Percentiles rank a stretch among this genome's conserved stretches.
Conservation (phyloP, 92 coral and sea anemone species). For the Diadumene lineata region DNA sequence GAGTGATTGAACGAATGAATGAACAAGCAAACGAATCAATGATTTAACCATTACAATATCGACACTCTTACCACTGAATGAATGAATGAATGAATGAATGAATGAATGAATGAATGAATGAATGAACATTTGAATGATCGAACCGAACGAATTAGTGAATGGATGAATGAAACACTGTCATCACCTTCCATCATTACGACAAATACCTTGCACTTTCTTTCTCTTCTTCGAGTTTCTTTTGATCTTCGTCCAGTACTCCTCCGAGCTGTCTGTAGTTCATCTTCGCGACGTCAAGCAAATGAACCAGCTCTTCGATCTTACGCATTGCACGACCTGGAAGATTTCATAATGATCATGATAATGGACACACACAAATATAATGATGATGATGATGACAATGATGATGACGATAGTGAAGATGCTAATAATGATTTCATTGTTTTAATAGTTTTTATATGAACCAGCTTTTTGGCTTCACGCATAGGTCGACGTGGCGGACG, state of each 20-base stretch:
- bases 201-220: slow-evolving; percentile 87
- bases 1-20: no score
- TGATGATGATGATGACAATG: background rate
- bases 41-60: background rate
- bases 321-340: slow-evolving; percentile 95
- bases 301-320: slow-evolving; percentile 89
- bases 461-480: no score
- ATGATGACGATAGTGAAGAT: background rate
- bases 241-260: slow-evolving; percentile 90
- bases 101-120: no score
- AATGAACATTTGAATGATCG: no score
- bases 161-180: background rate
- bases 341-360: no score
- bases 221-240: slow-evolving; percentile 88
- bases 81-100: no score
- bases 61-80: background rate
- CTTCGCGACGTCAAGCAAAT: slow-evolving; percentile 87
- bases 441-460: no score
- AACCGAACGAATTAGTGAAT: no score
- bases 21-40: background rate
- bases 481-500: no score
- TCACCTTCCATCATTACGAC: background rate
- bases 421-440: background rate
- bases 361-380: slow-evolving; percentile 1
- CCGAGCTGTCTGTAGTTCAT: slow-evolving; percentile 99